Evolutionary conservation across 2,888 invertebrate species (phyloP).

Genomic region (Watsonalla binaria): DNA sequence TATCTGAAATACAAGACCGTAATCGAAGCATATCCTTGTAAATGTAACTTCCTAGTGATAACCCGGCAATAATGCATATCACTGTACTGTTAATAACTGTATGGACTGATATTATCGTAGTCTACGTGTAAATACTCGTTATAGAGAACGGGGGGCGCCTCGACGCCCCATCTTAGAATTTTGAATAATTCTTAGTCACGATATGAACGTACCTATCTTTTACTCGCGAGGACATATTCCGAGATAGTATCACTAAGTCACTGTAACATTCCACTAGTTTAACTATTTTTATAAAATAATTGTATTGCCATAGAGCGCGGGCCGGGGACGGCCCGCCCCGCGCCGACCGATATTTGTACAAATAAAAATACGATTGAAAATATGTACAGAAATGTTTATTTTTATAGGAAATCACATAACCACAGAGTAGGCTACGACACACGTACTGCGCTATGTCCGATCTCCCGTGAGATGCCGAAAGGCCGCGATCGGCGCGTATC

Average conservation of each 20-base stretch:
- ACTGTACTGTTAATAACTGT: constrained; percentile 44
- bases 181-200: constrained; percentile 42
- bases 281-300: constrained; percentile 50
- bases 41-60: constrained; percentile 53
- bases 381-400: constrained; percentile 76
- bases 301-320: constrained; percentile 21
- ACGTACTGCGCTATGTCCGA: constrained; percentile 53
- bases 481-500: constrained; percentile 53
- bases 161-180: constrained; percentile 38
- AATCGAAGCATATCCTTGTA: constrained; percentile 51
- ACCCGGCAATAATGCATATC: constrained; percentile 77
- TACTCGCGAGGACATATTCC: constrained; percentile 35
- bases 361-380: constrained; percentile 73
- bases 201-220: constrained; percentile 37
- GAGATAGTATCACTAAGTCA: constrained; percentile 32
- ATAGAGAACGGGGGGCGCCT: constrained; percentile 27
- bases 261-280: constrained; percentile 42
- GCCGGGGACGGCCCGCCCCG: constrained; percentile 3
- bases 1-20: constrained; percentile 19
- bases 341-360: constrained; percentile 33
- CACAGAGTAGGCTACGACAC: constrained; percentile 55
- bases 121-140: constrained; percentile 48
- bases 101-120: constrained; percentile 58
- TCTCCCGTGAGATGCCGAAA: constrained; percentile 56
- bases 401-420: constrained; percentile 69